Percentiles rank a stretch among this genome's conserved stretches.
Evolutionary conservation across 2,888 invertebrate genomes (phyloP).

Genomic region (Chrysodeixis includens): DNA sequence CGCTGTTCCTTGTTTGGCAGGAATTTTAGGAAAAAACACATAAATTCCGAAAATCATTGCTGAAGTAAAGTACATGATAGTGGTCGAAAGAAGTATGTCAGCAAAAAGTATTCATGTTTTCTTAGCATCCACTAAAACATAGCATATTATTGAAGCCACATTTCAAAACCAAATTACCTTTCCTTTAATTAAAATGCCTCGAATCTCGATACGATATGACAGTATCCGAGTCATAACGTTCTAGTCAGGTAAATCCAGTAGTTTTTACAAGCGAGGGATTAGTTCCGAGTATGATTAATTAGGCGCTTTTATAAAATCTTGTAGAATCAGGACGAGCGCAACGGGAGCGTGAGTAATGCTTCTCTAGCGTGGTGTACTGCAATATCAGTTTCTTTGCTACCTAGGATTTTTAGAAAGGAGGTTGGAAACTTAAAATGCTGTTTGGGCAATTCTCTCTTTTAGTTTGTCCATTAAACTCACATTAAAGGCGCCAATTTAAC

Average conservation of each 20-base stretch:
- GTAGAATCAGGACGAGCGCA: not conserved
- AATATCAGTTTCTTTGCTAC: not conserved
- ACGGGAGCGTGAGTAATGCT: not conserved
- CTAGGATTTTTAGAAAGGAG: too few relatives aligned
- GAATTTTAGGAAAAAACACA: not conserved
- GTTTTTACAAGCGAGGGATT: not conserved
- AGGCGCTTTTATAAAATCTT: slow-evolving; percentile 3
- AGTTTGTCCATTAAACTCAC: too few relatives aligned
- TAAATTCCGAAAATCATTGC: not conserved
- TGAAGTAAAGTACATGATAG: not conserved
- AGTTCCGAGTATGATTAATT: slow-evolving; percentile 5
- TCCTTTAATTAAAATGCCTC: too few relatives aligned
- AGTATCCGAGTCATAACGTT: not conserved
- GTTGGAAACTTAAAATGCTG: too few relatives aligned
- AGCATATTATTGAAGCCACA: too few relatives aligned
- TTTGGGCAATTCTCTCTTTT: too few relatives aligned
- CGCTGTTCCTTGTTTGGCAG: slow-evolving; percentile 14
- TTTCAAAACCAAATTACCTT: too few relatives aligned
- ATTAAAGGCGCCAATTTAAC: too few relatives aligned
- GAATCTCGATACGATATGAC: too few relatives aligned
- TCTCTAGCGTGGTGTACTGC: not conserved
- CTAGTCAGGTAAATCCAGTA: not conserved
- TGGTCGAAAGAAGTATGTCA: too few relatives aligned
- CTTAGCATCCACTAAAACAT: too few relatives aligned
- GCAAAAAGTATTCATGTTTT: not conserved